Conservation (phyloP, 2,888 invertebrate species). For the Boloria euphrosyne region DNA sequence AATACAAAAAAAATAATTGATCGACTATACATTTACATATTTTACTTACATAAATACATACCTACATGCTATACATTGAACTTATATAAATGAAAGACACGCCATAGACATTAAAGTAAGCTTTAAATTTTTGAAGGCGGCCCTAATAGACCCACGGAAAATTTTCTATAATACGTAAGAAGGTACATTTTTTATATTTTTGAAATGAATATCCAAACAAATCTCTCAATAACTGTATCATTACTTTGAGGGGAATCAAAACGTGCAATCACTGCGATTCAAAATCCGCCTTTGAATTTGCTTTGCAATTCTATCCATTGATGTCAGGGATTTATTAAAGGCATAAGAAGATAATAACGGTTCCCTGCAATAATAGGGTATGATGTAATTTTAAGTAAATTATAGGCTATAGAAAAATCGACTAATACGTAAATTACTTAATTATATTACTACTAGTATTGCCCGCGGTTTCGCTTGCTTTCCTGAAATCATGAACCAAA, state of each 20-base stretch:
- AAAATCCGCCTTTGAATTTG: conserved; percentile 22
- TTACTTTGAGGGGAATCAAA: neutral
- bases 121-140: too few relatives aligned
- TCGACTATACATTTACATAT: too few relatives aligned
- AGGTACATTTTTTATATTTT: too few relatives aligned
- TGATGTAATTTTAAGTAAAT: conserved; percentile 12
- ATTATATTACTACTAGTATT: neutral
- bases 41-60: too few relatives aligned
- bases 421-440: neutral
- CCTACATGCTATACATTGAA: too few relatives aligned
- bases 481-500: too few relatives aligned
- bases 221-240: conserved; percentile 7
- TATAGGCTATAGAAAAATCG: neutral
- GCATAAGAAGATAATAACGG: conserved; percentile 44
- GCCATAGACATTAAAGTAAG: too few relatives aligned
- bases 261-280: conserved; percentile 10
- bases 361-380: neutral
- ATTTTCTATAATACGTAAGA: too few relatives aligned
- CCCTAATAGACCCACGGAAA: too few relatives aligned
- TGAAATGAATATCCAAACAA: neutral
- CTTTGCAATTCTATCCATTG: conserved; percentile 9
- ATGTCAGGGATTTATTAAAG: conserved; percentile 32
- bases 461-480: too few relatives aligned
- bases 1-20: too few relatives aligned
- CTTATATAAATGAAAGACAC: too few relatives aligned